Conservation (phyloP, 2,113 vertebrate species). For the Leptobrachium leishanense region DNA sequence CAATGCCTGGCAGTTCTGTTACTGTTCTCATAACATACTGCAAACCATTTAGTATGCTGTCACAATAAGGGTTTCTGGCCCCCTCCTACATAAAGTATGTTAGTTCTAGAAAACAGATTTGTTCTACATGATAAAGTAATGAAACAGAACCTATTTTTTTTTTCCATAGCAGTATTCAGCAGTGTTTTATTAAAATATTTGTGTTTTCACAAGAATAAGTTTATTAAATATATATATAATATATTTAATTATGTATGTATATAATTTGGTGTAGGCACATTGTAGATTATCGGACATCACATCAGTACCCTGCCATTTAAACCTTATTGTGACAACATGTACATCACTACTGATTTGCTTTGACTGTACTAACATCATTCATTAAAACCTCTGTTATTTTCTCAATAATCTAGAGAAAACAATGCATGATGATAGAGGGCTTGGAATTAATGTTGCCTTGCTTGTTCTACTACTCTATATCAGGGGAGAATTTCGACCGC, state of each 20-base stretch:
- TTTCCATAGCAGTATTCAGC: no score
- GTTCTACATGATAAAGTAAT: no score
- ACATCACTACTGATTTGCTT: slow-evolving; percentile 46
- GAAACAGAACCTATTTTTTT: no score
- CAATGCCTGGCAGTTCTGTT: slow-evolving; percentile 22
- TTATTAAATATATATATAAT: no score
- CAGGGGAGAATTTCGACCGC: slow-evolving; percentile 98
- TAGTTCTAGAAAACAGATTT: no score
- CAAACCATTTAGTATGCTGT: slow-evolving; percentile 1
- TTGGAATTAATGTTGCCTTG: slow-evolving; percentile 86
- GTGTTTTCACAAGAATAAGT: no score
- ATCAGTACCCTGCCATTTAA: slow-evolving; percentile 30
- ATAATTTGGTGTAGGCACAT: no score
- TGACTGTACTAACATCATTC: slow-evolving; percentile 74
- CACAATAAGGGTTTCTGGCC: slow-evolving; percentile 28
- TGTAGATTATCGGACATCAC: background rate
- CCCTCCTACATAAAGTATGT: background rate
- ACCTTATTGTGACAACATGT: slow-evolving; percentile 62
- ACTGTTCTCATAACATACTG: slow-evolving; percentile 1
- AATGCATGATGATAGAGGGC: slow-evolving; percentile 73
- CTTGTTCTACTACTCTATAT: slow-evolving; percentile 86
- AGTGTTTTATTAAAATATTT: no score
- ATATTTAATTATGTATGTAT: no score
- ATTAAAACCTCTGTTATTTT: slow-evolving; percentile 74
- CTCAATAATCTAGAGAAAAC: slow-evolving; percentile 71